Conservation (phyloP, 1,140 invertebrate species). For the Trichomalopsis sarcophagae region DNA sequence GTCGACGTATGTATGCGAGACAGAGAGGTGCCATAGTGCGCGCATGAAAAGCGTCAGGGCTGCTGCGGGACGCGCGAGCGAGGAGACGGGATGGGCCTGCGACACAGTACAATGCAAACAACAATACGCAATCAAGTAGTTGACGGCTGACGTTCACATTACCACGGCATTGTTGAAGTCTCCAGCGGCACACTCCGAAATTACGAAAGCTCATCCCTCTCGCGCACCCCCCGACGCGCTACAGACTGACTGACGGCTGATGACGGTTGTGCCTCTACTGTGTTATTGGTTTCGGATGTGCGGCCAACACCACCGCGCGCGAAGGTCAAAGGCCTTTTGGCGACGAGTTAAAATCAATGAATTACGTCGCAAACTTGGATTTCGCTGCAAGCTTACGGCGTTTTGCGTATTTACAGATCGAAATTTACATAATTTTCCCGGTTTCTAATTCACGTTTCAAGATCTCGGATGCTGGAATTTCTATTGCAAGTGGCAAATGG, state of each 20-base stretch:
- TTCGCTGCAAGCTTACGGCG: too few relatives aligned
- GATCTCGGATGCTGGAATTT: too few relatives aligned
- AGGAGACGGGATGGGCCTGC: neutral
- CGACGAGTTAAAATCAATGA: neutral
- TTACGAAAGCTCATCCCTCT: constrained; percentile 53
- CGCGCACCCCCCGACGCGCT: neutral
- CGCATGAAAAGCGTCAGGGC: neutral
- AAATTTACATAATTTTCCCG: too few relatives aligned
- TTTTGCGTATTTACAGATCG: too few relatives aligned
- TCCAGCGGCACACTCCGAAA: constrained; percentile 60
- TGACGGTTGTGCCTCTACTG: neutral
- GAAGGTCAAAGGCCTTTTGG: neutral
- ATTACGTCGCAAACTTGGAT: too few relatives aligned
- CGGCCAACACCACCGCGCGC: neutral
- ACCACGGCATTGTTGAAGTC: constrained; percentile 61
- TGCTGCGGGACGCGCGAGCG: neutral
- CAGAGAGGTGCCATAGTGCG: neutral
- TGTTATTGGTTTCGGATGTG: neutral
- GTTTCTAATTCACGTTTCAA: too few relatives aligned
- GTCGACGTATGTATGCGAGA: neutral
- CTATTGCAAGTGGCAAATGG: too few relatives aligned
- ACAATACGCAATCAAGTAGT: constrained; percentile 70
- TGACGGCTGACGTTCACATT: constrained; percentile 66
- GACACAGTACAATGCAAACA: constrained; percentile 43
- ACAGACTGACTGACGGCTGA: constrained; percentile 28